Conservation (phyloP, 2,888 invertebrate genomes). For the Hofmannophila pseudospretella region DNA sequence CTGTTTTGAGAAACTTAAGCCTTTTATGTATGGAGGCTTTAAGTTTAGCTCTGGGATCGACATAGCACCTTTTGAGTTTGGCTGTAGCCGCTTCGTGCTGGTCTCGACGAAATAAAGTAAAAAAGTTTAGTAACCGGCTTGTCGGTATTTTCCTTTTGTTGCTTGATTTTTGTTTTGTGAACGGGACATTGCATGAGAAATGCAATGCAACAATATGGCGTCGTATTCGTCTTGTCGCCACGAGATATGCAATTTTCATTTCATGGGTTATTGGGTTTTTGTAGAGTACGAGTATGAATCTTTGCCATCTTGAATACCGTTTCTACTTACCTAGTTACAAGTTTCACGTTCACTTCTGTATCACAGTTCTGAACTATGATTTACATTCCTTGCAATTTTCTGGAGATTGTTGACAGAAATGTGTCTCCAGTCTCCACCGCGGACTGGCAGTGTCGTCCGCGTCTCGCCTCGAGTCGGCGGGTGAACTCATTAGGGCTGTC, state of each 20-base stretch:
- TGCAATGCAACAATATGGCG: slow-evolving; percentile 74
- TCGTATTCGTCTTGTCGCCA: slow-evolving; percentile 35
- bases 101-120: slow-evolving; percentile 68
- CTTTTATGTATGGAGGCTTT: slow-evolving; percentile 68
- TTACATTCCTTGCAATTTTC: background rate
- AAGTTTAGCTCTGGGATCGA: slow-evolving; percentile 54
- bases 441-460: slow-evolving; percentile 26
- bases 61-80: slow-evolving; percentile 58
- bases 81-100: slow-evolving; percentile 30
- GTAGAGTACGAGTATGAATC: no score
- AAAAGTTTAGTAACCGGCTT: slow-evolving; percentile 75
- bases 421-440: slow-evolving; percentile 2
- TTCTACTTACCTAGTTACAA: no score
- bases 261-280: slow-evolving; percentile 35
- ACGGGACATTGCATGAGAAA: slow-evolving; percentile 75
- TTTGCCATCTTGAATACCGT: no score
- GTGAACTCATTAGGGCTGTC: slow-evolving; percentile 74
- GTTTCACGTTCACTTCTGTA: no score
- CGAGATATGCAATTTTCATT: slow-evolving; percentile 44
- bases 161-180: slow-evolving; percentile 72
- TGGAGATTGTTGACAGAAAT: background rate
- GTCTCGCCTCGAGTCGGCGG: slow-evolving; percentile 43
- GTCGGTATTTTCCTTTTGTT: slow-evolving; percentile 72
- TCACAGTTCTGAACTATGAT: no score
- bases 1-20: slow-evolving; percentile 74